Base-by-base conservation (phyloP, 2,113 vertebrate genomes). In the Deroptyus accipitrinus region DNA sequence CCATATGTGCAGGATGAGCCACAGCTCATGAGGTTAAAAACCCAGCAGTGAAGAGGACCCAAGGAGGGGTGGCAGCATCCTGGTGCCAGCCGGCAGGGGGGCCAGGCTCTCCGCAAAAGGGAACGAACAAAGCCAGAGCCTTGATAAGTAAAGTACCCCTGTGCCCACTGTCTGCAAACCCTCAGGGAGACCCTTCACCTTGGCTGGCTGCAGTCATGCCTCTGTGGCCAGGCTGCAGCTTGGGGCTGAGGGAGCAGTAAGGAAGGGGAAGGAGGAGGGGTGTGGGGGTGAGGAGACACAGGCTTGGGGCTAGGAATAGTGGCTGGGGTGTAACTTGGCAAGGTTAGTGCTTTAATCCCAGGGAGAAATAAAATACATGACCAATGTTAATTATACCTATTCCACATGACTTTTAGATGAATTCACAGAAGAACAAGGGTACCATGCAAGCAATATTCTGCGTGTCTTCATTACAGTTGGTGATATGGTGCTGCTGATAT, bases 191-290 rank as follows among this genome's bases (percentile, higher is more conserved):
- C 15, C 25, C 33, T 76, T 61, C 25, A 30, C 48, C 20, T 55
- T 0, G 0, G 19, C 28, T 0, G 0, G 35, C 23, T 64, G 72
- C 52, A 31, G 17, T 64, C 10, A 3, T 0, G 0, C 13, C 18
- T 20, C 30, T 9, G 9, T 0, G 3, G 13, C 51, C 2, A 2
- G 48, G 30, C 19, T n/a, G 49, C 30, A 23, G 28, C 23, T 62
- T 19, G 4, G 1, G 7, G 27, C 19, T 51, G 37, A 33, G 14
- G 48, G 13, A 86, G 25, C 16, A 11, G 19, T 13, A 27, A 68
- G 20, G 33, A 66, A 17, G 3, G 11, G 12, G 37, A 63, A 90
- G 25, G 22, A 55, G 23, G 78, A 67, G 33, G 16, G 46, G 24
- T 76, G 11, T 17, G 4, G 9, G 13, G 17, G 7, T 61, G 51